Percentiles rank a stretch among this genome's conserved stretches.
phyloP scores from a whole-genome alignment of 2,888 invertebrate species.

The Acrobasis repandana region DNA sequence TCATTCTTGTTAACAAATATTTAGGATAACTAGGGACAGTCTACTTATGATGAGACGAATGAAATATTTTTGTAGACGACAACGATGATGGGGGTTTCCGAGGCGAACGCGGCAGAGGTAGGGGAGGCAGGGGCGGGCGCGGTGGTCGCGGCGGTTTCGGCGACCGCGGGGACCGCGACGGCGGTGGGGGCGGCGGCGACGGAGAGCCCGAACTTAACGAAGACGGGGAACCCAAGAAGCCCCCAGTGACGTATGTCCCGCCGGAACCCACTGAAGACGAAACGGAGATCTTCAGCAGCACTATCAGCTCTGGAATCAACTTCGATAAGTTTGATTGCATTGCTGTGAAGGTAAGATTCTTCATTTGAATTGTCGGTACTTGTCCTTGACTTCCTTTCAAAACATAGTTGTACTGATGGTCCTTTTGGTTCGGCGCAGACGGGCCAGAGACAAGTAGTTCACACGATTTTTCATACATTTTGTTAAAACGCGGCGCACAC shows the following conservation, averaged over 20 bases:
- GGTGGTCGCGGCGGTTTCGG: slow-evolving; percentile 33
- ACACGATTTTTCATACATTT: too few relatives aligned
- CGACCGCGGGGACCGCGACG: slow-evolving; percentile 33
- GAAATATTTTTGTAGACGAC: slow-evolving; percentile 36
- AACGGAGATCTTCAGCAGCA: slow-evolving; percentile 85
- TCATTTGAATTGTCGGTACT: too few relatives aligned
- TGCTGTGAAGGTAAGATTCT: slow-evolving; percentile 88
- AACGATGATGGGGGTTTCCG: slow-evolving; percentile 50
- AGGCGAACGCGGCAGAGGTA: slow-evolving; percentile 42
- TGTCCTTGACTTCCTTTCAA: too few relatives aligned
- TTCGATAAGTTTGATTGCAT: slow-evolving; percentile 95
- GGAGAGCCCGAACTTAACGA: slow-evolving; percentile 46
- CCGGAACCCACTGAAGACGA: slow-evolving; percentile 89
- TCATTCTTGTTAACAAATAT: too few relatives aligned
- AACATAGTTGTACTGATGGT: too few relatives aligned
- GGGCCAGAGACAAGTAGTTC: too few relatives aligned
- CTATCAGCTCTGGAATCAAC: slow-evolving; percentile 93
- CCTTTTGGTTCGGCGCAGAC: too few relatives aligned
- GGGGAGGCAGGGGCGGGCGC: slow-evolving; percentile 41
- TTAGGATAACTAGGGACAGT: too few relatives aligned
- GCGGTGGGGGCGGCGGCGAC: slow-evolving; percentile 34
- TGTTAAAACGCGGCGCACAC: too few relatives aligned
- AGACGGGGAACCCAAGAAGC: slow-evolving; percentile 64
- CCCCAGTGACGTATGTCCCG: slow-evolving; percentile 85
- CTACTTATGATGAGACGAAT: too few relatives aligned